Percentiles rank a stretch among this genome's conserved stretches.
Evolutionary conservation across 2,888 invertebrate species (phyloP).

Genomic region (Quadriops clusia): DNA sequence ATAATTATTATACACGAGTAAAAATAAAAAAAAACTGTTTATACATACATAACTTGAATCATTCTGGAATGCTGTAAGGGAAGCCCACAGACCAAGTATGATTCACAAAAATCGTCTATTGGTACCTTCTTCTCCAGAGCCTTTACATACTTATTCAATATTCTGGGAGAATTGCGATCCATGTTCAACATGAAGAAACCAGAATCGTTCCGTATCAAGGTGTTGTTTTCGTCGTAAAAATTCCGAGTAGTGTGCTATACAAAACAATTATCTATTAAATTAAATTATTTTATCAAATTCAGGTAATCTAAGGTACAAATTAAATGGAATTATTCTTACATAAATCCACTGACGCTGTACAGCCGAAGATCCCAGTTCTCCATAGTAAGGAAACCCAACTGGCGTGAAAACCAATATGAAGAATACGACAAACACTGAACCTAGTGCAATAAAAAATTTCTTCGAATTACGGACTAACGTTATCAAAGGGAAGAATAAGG

Average conservation of each 20-base stretch:
- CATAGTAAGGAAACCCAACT: slow-evolving; percentile 9
- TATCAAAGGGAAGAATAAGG: slow-evolving; percentile 7
- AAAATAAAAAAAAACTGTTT: too few relatives aligned
- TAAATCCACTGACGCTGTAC: too few relatives aligned
- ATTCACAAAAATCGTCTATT: slow-evolving; percentile 9
- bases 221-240: slow-evolving; percentile 5
- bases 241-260: slow-evolving; percentile 9
- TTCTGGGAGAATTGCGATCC: slow-evolving; percentile 10
- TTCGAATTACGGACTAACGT: slow-evolving; percentile 4
- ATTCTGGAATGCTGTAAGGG: slow-evolving; percentile 9
- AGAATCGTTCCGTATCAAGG: slow-evolving; percentile 6
- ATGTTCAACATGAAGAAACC: slow-evolving; percentile 11
- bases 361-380: too few relatives aligned
- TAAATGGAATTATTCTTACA: slow-evolving; percentile 7
- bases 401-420: slow-evolving; percentile 8
- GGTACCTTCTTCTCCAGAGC: slow-evolving; percentile 5
- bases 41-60: slow-evolving; percentile 9
- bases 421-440: slow-evolving; percentile 3
- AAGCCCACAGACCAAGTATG: slow-evolving; percentile 11
- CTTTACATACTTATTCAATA: slow-evolving; percentile 6
- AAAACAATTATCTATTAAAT: neutral
- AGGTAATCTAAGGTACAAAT: neutral
- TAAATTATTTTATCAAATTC: neutral
- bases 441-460: slow-evolving; percentile 2
- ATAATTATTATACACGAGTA: too few relatives aligned